Conservation (phyloP, 2,888 invertebrate species). For the Tineola bisselliella region DNA sequence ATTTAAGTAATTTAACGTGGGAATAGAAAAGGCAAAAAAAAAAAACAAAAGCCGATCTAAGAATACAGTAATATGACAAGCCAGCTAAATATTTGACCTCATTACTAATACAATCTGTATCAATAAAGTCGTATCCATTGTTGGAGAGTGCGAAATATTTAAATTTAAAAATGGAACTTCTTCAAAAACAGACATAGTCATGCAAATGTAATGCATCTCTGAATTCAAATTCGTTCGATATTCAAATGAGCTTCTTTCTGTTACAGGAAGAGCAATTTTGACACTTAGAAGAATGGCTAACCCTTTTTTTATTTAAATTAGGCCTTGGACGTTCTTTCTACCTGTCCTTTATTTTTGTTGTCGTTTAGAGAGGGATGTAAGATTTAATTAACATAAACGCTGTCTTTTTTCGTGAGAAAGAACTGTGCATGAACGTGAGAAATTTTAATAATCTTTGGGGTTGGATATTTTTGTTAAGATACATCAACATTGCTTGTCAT, state of each 20-base stretch:
- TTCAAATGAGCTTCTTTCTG: constrained; percentile 49
- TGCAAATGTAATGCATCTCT: constrained; percentile 47
- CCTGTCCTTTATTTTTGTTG: not conserved
- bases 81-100: constrained; percentile 61
- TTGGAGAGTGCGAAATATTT: constrained; percentile 44
- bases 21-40: too few relatives aligned
- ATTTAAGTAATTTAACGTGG: too few relatives aligned
- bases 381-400: not conserved
- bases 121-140: constrained; percentile 25
- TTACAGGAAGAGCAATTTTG: constrained; percentile 60
- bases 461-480: constrained; percentile 46
- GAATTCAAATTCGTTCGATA: constrained; percentile 43
- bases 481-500: constrained; percentile 56
- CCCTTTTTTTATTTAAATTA: constrained; percentile 59
- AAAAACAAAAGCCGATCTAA: not conserved
- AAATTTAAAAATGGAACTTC: constrained; percentile 22
- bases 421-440: constrained; percentile 27
- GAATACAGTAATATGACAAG: constrained; percentile 34
- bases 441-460: constrained; percentile 53
- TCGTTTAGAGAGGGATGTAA: not conserved
- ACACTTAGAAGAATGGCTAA: constrained; percentile 60
- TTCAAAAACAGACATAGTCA: constrained; percentile 38
- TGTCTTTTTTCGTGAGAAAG: constrained; percentile 38
- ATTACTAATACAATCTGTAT: constrained; percentile 39
- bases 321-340: constrained; percentile 20